Base-by-base conservation (phyloP, 2,113 vertebrate species). In the Gymnocephalus cernua region DNA sequence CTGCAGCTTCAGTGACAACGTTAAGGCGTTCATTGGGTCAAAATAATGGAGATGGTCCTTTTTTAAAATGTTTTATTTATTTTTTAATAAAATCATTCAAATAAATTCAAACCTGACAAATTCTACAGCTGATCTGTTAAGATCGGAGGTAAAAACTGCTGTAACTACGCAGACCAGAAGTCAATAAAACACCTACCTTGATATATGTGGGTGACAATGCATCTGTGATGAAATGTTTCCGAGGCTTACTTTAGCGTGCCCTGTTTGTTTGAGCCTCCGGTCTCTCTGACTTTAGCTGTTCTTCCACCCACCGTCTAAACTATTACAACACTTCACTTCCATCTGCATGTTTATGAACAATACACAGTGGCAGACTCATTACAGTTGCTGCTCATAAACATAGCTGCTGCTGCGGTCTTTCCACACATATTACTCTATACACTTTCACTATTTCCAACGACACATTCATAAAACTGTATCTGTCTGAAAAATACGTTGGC, bases 301-400 rank as follows among this genome's bases (percentile, higher is more conserved):
- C 47, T 79, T 71, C 76, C 84, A 84, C 87, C 89, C 82, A 84
- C 80, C 1, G 21, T 57, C 57, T 70, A 66, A 57, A 50, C 10
- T 23, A 51, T 47, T 61, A 54, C 81, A 75, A 65, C 72, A 59
- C 47, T 64, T 65, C 4, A 65, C 71, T 79, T 53, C 77, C 56
- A 74, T 82, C 64, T 85, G 79, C 58, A 69, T 88, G 74, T 88
- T 89, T 41, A 84, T 73, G 76, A 84, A 80, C 65, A 85, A 72
- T n/a, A 38, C 69, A 65, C 82, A 65, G 77, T 8, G 41, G 54
- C 51, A 70, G 77, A 71, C 77, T 77, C 14, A 70, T 78, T 64
- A 32, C 51, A 57, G 68, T 14, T 48, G 32, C 70, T 63, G 29
- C 64, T 80, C 63, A 53, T 75, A 47, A 84, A 79, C 76, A 62